phyloP scores from a whole-genome alignment of 2,797 vertebrate genomes.

The Pseudochirops cupreus region DNA sequence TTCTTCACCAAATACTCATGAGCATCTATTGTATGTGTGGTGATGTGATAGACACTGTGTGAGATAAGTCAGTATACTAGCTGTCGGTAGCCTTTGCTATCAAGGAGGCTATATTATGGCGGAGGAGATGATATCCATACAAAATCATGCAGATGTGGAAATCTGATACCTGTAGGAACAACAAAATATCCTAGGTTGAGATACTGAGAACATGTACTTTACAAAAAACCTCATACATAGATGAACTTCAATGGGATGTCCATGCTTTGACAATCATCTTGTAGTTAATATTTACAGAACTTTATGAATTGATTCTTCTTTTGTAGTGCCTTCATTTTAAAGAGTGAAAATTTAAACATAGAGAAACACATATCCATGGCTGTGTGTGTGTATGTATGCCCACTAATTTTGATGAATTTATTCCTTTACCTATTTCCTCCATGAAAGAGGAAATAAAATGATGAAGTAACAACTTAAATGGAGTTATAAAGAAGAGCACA shows the following conservation, averaged over 20 bases:
- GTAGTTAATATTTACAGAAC: background rate
- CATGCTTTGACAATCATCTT: background rate
- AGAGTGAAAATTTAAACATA: background rate
- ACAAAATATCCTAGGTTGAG: background rate
- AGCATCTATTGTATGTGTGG: background rate
- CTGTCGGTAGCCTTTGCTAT: background rate
- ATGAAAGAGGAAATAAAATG: background rate
- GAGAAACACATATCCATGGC: background rate
- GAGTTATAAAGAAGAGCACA: background rate
- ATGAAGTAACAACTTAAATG: background rate
- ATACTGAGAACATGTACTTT: background rate
- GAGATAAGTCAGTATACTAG: background rate
- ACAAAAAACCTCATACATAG: background rate
- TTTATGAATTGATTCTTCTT: background rate
- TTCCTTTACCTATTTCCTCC: background rate
- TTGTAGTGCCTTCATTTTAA: background rate
- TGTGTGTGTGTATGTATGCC: background rate
- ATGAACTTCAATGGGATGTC: background rate
- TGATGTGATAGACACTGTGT: background rate
- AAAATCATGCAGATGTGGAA: background rate
- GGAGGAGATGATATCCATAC: background rate
- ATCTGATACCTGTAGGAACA: background rate
- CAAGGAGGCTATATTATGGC: background rate
- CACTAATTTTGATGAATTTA: background rate
- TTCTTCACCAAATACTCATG: background rate